Evolutionary conservation across 1,140 invertebrate genomes (phyloP).

Genomic region (Drosophila obscura): DNA sequence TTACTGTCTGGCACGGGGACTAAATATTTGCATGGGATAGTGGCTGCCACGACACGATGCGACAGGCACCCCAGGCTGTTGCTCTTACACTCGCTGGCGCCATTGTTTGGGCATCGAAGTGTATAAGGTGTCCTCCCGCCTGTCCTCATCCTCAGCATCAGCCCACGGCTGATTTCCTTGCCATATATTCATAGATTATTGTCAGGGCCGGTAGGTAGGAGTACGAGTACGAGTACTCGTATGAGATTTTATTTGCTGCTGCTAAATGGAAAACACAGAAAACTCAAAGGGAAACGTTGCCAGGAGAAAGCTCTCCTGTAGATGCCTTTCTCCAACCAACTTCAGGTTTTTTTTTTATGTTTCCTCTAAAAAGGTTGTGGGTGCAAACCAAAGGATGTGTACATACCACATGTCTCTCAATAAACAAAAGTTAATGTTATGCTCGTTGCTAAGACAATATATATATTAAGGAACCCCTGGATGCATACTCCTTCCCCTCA

Average conservation of each 20-base stretch:
- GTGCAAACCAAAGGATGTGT: not conserved
- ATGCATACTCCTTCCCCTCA: not conserved
- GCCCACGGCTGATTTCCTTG: slow-evolving; percentile 27
- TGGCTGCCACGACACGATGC: not conserved
- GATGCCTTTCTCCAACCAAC: not conserved
- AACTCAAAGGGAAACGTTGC: too few relatives aligned
- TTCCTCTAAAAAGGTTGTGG: slow-evolving; percentile 10
- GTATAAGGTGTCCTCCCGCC: not conserved
- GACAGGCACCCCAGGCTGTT: slow-evolving; percentile 4
- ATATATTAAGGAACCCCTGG: slow-evolving; percentile 22
- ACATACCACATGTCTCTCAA: slow-evolving; percentile 24
- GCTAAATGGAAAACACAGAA: too few relatives aligned
- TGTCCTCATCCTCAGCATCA: not conserved
- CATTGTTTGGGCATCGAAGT: slow-evolving; percentile 8
- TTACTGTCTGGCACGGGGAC: not conserved
- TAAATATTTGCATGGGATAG: too few relatives aligned
- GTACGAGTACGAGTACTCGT: not conserved
- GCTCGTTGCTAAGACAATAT: slow-evolving; percentile 53
- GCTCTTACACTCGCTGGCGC: not conserved
- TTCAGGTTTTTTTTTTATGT: too few relatives aligned
- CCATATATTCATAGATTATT: slow-evolving; percentile 40
- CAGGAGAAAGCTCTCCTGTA: too few relatives aligned
- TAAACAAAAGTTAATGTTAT: slow-evolving; percentile 48
- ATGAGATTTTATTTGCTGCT: too few relatives aligned
- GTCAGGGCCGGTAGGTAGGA: slow-evolving; percentile 5